These are phyloP conservation scores for Acanthurus leucopareius DNA, from an alignment of 2,797 vertebrate species.

Conservation along the genomic window DNA sequence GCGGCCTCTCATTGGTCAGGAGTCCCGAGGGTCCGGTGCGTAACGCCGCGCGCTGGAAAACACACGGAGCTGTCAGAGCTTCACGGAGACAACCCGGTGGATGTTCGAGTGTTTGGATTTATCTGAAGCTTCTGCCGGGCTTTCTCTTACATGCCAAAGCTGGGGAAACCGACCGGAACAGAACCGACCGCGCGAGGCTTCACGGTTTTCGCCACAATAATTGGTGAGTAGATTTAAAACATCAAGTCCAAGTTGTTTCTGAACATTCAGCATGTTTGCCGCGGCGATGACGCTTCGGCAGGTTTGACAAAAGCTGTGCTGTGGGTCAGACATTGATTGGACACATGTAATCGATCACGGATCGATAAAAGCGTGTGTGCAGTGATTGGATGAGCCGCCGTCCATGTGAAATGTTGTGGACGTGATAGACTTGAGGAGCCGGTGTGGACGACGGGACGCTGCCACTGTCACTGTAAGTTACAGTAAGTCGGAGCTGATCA, in stretches of 20 bases:
- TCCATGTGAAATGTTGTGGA: slow-evolving; percentile 42
- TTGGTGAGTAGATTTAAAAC: slow-evolving; percentile 79
- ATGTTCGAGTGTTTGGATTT: slow-evolving; percentile 65
- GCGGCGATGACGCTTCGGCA: background rate
- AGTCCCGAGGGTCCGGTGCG: slow-evolving; percentile 21
- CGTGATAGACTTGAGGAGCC: slow-evolving; percentile 51
- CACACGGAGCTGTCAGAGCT: slow-evolving; percentile 21
- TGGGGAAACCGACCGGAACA: slow-evolving; percentile 78
- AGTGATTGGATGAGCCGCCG: slow-evolving; percentile 45
- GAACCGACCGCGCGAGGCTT: slow-evolving; percentile 77
- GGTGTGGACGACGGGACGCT: slow-evolving; percentile 38
- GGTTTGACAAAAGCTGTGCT: slow-evolving; percentile 3
- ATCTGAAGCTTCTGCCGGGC: slow-evolving; percentile 12
- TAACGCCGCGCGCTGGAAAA: slow-evolving; percentile 35
- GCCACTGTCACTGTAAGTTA: slow-evolving; percentile 44
- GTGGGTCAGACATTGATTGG: slow-evolving; percentile 43
- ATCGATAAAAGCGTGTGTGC: slow-evolving; percentile 57
- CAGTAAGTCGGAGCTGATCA: slow-evolving; percentile 38
- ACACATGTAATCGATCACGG: slow-evolving; percentile 40
- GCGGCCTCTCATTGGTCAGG: slow-evolving; percentile 52
- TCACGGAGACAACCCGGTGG: slow-evolving; percentile 25
- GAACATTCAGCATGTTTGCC: background rate
- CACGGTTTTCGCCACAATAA: slow-evolving; percentile 84
- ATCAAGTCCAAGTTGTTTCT: rapidly evolving
- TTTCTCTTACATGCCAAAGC: slow-evolving; percentile 80